Conservation (phyloP, 2,113 vertebrate species). For the Sardina pilchardus region DNA sequence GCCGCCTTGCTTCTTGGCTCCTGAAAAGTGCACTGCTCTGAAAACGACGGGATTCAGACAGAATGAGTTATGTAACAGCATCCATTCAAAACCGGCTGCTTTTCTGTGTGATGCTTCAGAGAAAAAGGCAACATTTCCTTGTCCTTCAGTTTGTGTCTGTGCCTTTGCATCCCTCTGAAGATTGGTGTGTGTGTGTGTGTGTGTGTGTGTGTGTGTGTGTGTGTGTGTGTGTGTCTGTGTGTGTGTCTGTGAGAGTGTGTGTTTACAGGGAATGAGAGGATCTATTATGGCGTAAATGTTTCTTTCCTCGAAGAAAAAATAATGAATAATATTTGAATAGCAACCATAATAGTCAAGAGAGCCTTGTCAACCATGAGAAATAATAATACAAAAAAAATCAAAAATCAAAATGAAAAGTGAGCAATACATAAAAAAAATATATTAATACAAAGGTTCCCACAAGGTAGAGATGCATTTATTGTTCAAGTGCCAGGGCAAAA, state of each 20-base stretch:
- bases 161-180: background rate
- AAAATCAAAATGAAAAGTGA: background rate
- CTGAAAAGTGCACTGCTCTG: constrained; percentile 25
- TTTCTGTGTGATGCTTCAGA: background rate
- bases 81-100: constrained; percentile 2
- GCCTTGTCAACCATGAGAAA: background rate
- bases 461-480: background rate
- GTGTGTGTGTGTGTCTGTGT: background rate
- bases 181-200: background rate
- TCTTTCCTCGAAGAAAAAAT: background rate
- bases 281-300: background rate
- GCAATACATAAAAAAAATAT: background rate
- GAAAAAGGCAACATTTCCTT: background rate
- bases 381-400: background rate
- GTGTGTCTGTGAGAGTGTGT: background rate
- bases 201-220: background rate
- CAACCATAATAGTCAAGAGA: background rate
- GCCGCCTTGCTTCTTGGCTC: constrained; percentile 23
- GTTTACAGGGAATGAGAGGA: background rate
- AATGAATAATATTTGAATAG: background rate
- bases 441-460: background rate
- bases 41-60: background rate
- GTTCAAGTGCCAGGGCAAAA: background rate
- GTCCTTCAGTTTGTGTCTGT: background rate
- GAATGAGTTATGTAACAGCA: constrained; percentile 7